Evolutionary conservation across 2,113 vertebrate species (phyloP).

Genomic region (Gasterosteus nipponicus): DNA sequence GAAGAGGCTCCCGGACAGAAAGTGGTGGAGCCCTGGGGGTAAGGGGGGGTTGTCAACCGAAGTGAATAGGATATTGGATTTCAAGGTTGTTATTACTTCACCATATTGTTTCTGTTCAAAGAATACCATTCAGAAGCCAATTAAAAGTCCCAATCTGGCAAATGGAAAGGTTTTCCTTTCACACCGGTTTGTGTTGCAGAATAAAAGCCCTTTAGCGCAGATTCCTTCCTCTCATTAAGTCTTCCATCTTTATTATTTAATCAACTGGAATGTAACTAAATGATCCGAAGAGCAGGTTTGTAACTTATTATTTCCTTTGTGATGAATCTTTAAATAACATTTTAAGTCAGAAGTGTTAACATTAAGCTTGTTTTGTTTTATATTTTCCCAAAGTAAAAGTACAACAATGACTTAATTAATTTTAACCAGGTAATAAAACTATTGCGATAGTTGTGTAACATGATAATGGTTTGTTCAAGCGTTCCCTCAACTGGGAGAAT

Average conservation of each 20-base stretch:
- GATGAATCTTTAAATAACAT: background rate
- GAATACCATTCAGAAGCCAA: constrained; percentile 36
- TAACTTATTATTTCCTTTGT: background rate
- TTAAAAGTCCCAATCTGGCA: constrained; percentile 17
- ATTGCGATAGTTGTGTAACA: background rate
- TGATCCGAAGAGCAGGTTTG: background rate
- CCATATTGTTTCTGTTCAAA: constrained; percentile 32
- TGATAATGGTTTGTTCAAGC: background rate
- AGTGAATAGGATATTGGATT: constrained; percentile 66
- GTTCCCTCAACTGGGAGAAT: background rate
- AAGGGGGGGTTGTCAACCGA: constrained; percentile 10
- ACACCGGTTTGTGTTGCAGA: background rate
- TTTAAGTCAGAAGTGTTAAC: background rate
- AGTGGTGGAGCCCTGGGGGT: constrained; percentile 5
- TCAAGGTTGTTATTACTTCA: constrained; percentile 55
- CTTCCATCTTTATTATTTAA: background rate
- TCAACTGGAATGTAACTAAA: background rate
- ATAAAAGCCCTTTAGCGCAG: background rate
- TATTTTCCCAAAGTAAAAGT: too few species aligned
- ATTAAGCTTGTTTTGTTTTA: background rate
- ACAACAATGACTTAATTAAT: background rate
- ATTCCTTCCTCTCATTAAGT: background rate
- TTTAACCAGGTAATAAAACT: background rate
- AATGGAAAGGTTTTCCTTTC: background rate
- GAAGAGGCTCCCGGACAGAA: constrained; percentile 45